Evolutionary conservation across 2,113 vertebrate species (phyloP).

Genomic region (Forbesichthys papilliferus): DNA sequence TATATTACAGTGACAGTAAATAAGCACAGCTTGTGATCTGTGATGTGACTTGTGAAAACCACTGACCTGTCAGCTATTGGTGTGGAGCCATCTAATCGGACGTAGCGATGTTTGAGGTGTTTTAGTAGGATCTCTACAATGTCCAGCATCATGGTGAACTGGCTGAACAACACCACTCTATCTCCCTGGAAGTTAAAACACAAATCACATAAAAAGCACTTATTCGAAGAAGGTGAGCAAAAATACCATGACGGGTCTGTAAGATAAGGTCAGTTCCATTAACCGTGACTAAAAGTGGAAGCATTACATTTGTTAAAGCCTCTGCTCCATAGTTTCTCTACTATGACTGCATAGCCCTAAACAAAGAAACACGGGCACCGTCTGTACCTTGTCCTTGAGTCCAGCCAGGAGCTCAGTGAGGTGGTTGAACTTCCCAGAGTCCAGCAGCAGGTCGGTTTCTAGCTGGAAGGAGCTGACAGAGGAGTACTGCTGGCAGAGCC

Average conservation of each 20-base stretch:
- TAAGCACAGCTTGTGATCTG: no score
- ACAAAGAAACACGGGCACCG: not conserved
- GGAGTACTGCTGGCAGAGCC: conserved; percentile 87
- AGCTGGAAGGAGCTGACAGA: conserved; percentile 83
- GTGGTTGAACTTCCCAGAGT: conserved; percentile 91
- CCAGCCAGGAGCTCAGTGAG: conserved; percentile 81
- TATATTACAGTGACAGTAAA: no score
- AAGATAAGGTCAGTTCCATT: not conserved
- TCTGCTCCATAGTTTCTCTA: no score
- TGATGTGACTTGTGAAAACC: not conserved
- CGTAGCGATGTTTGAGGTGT: conserved; percentile 84
- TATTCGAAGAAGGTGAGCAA: conserved; percentile 9
- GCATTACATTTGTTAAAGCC: no score
- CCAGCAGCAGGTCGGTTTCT: conserved; percentile 82
- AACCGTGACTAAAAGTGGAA: not conserved
- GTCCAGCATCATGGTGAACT: conserved; percentile 98
- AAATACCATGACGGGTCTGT: not conserved
- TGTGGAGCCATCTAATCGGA: conserved; percentile 92
- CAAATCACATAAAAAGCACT: conserved; percentile 11
- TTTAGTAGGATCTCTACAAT: conserved; percentile 90
- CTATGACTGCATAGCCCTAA: no score
- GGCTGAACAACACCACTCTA: conserved; percentile 94
- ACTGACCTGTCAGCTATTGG: conserved; percentile 88
- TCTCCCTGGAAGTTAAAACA: conserved; percentile 79
- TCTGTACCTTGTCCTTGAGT: conserved; percentile 84